These are phyloP conservation scores for Erpobdella octoculata DNA, from an alignment of 2,888 invertebrate species.

Conservation along the genomic window DNA sequence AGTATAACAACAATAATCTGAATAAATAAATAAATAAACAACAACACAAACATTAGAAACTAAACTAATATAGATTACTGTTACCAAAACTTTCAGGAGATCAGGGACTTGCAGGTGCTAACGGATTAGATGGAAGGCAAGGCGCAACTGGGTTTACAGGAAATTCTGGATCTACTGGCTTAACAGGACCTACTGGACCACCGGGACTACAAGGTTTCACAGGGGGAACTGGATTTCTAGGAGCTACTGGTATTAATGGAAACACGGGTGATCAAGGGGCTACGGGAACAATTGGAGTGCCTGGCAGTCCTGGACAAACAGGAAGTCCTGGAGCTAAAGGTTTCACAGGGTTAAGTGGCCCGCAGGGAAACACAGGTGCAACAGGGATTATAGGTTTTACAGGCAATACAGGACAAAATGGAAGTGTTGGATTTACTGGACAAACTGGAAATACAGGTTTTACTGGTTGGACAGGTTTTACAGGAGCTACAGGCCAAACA, in stretches of 20 bases:
- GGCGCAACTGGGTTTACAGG: constrained; percentile 7
- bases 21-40: too few relatives aligned
- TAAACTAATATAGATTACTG: too few relatives aligned
- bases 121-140: constrained; percentile 6
- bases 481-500: constrained; percentile 24
- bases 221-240: background rate
- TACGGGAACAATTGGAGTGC: constrained; percentile 29
- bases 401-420: too few relatives aligned
- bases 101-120: background rate
- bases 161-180: background rate
- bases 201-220: background rate
- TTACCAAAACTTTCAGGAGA: too few relatives aligned
- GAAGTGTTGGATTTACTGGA: constrained; percentile 30
- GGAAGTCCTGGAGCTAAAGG: too few relatives aligned
- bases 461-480: constrained; percentile 15
- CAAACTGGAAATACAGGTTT: constrained; percentile 23
- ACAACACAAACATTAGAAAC: too few relatives aligned
- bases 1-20: too few relatives aligned
- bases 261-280: constrained; percentile 36
- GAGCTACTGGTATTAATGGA: constrained; percentile 4
- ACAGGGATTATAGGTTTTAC: too few relatives aligned
- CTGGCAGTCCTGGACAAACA: too few relatives aligned
- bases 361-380: too few relatives aligned
- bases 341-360: too few relatives aligned
- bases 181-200: constrained; percentile 4